Evolutionary conservation across 1,140 invertebrate species (phyloP).

Genomic region (Bombus haemorrhoidalis): DNA sequence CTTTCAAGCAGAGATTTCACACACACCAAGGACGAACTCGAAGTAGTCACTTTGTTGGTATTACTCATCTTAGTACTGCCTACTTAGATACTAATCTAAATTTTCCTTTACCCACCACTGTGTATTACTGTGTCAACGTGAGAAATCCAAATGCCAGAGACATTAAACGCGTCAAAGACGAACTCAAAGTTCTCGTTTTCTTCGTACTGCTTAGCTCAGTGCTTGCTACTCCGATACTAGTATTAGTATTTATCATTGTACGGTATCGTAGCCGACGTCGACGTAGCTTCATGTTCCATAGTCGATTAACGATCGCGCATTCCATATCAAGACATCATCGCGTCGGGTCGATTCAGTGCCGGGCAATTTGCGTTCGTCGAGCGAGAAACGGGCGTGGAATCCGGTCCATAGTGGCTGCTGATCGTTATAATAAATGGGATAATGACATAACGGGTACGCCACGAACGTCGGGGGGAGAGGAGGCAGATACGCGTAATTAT

Average conservation of each 20-base stretch:
- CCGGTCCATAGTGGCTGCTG: conserved; percentile 63
- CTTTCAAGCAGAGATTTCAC: no score
- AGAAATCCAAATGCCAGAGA: no score
- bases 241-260: neutral
- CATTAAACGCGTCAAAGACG: no score
- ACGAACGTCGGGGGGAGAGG: conserved; percentile 36
- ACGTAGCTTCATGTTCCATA: conserved; percentile 62
- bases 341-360: conserved; percentile 45
- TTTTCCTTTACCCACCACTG: no score
- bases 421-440: conserved; percentile 77
- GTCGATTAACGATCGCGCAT: conserved; percentile 76
- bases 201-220: no score
- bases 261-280: no score
- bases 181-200: no score
- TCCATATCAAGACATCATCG: conserved; percentile 78
- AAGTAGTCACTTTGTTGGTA: no score
- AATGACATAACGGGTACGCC: conserved; percentile 73
- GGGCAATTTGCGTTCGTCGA: conserved; percentile 73
- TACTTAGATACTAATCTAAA: no score
- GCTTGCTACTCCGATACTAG: no score
- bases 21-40: fast-evolving
- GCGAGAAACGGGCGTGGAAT: conserved; percentile 75
- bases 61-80: no score
- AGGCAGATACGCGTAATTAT: conserved; percentile 71
- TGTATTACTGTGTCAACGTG: no score